A percentile compares a stretch with the other conserved stretches of the same genome.
phyloP scores from a whole-genome alignment of 2,888 invertebrate species.

The Apocheima hispidaria region DNA sequence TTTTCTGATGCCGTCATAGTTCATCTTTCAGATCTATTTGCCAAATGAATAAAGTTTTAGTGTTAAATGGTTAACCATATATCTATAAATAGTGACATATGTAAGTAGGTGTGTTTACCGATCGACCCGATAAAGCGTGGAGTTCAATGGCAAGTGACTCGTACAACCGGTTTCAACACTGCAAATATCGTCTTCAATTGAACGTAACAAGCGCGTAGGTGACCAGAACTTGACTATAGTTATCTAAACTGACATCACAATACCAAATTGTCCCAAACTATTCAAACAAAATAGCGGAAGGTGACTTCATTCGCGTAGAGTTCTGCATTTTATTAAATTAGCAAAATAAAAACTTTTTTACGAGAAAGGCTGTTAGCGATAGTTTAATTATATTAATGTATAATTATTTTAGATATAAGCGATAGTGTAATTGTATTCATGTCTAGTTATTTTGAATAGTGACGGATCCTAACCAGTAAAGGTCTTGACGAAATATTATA shows the following conservation, averaged over 20 bases:
- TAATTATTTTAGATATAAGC: too few relatives aligned
- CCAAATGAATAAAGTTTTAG: not conserved
- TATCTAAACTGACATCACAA: constrained; percentile 49
- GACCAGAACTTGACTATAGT: constrained; percentile 50
- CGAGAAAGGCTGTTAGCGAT: too few relatives aligned
- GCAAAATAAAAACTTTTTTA: too few relatives aligned
- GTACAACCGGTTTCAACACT: constrained; percentile 49
- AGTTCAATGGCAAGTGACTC: constrained; percentile 49
- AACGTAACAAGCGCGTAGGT: constrained; percentile 69
- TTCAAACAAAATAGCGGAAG: constrained; percentile 2
- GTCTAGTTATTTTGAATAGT: too few relatives aligned
- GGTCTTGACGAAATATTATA: too few relatives aligned
- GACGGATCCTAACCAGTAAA: too few relatives aligned
- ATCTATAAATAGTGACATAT: constrained; percentile 28
- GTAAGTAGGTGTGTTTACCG: constrained; percentile 38
- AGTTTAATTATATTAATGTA: too few relatives aligned
- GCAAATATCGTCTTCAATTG: constrained; percentile 60
- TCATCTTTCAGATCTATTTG: too few relatives aligned
- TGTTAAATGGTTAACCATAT: constrained; percentile 3
- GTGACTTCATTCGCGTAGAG: constrained; percentile 1
- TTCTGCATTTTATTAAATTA: not conserved
- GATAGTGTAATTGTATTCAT: too few relatives aligned
- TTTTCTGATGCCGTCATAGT: not conserved
- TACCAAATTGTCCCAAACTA: constrained; percentile 22
- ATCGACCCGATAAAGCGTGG: constrained; percentile 41